Percentiles rank a stretch among this genome's conserved stretches.
These are phyloP conservation scores for Butorides virescens DNA, from an alignment of 2,113 vertebrate species.

Conservation along the genomic window DNA sequence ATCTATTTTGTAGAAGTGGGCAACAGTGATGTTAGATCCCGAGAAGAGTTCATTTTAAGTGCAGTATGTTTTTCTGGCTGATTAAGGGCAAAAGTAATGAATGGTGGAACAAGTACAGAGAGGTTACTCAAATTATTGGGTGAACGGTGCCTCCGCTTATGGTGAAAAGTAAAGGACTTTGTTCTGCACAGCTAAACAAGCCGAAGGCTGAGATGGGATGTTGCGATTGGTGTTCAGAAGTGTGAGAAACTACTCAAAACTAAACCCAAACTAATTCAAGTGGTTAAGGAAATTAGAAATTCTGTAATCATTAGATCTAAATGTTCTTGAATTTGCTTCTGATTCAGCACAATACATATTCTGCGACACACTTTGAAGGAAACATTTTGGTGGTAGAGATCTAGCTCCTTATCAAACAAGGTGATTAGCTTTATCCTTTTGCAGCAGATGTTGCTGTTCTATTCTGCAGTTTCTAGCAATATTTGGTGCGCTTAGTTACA, in stretches of 20 bases:
- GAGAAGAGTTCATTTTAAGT: background rate
- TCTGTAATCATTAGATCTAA: background rate
- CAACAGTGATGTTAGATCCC: background rate
- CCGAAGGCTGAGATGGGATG: background rate
- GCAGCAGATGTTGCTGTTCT: background rate
- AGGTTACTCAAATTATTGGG: background rate
- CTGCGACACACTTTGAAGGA: background rate
- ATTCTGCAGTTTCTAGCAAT: background rate
- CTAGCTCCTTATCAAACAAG: background rate
- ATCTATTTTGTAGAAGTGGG: background rate
- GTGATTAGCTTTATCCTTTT: background rate
- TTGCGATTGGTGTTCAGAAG: background rate
- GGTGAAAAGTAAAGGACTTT: background rate
- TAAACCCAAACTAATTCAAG: background rate
- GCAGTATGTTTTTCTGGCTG: background rate
- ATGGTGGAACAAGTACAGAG: background rate
- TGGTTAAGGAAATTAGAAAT: background rate
- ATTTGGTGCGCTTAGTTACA: background rate
- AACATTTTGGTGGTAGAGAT: background rate
- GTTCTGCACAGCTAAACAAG: background rate
- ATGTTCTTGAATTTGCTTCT: background rate
- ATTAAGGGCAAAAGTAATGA: constrained; percentile 4
- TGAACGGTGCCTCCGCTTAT: background rate
- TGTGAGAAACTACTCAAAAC: background rate
- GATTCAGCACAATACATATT: background rate